Evolutionary conservation across 2,113 vertebrate genomes (phyloP).

Genomic region (human): GRCh38 chr21:46400001-46400500

Average conservation of each 20-base stretch:
- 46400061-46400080: neutral
- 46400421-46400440: neutral
- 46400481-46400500: neutral
- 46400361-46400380: neutral
- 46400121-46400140: neutral
- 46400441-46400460: neutral
- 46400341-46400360: neutral
- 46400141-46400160: neutral
- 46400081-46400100: neutral
- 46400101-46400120: neutral
- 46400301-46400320: neutral
- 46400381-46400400: neutral
- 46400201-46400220: neutral
- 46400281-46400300: neutral
- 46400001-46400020: too few relatives aligned
- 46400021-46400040: neutral
- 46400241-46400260: neutral
- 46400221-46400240: neutral
- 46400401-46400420: neutral
- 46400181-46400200: neutral
- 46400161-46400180: neutral
- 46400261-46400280: neutral
- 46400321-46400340: neutral
- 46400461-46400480: neutral
- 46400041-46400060: neutral